Evolutionary conservation across 2,113 vertebrate genomes (phyloP).

Genomic region (Cyprinodon tularosa): DNA sequence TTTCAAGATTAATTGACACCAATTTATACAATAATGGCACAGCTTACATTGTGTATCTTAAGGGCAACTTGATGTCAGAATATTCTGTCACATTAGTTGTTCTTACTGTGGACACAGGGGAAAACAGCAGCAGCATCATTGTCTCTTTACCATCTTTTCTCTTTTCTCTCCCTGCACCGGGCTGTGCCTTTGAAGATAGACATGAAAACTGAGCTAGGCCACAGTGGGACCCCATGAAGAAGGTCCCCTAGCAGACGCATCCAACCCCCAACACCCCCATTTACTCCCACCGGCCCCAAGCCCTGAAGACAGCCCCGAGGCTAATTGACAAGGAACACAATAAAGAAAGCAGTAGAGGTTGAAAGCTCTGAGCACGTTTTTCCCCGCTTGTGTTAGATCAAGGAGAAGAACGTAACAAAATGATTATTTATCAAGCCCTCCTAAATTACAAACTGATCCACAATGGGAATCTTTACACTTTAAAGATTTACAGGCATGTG

Average conservation of each 20-base stretch:
- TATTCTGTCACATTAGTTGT: conserved; percentile 11
- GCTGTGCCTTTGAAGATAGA: conserved; percentile 69
- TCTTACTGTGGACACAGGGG: conserved; percentile 29
- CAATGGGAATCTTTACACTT: neutral
- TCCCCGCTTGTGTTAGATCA: conserved; percentile 39
- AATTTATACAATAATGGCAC: neutral
- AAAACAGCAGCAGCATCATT: conserved; percentile 33
- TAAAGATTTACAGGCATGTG: neutral
- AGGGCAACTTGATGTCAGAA: conserved; percentile 11
- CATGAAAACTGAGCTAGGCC: conserved; percentile 66
- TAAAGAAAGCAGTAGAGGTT: conserved; percentile 56
- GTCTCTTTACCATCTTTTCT: conserved; percentile 12
- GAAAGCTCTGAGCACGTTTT: conserved; percentile 15
- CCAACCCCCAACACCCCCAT: conserved; percentile 40
- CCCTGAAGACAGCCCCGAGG: conserved; percentile 90
- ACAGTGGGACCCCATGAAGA: conserved; percentile 64
- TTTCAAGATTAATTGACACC: neutral
- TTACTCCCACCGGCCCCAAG: conserved; percentile 80
- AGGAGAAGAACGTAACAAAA: conserved; percentile 22
- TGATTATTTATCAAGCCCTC: conserved; percentile 31
- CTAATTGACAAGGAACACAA: conserved; percentile 87
- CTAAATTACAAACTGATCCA: conserved; percentile 18
- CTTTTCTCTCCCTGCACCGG: conserved; percentile 16
- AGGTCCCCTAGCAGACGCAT: conserved; percentile 86
- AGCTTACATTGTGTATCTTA: neutral